Percentiles rank a stretch among this genome's conserved stretches.
phyloP scores from a whole-genome alignment of 37 sponge, comb jelly and placozoan genomes.

The Aplysina aerophoba region DNA sequence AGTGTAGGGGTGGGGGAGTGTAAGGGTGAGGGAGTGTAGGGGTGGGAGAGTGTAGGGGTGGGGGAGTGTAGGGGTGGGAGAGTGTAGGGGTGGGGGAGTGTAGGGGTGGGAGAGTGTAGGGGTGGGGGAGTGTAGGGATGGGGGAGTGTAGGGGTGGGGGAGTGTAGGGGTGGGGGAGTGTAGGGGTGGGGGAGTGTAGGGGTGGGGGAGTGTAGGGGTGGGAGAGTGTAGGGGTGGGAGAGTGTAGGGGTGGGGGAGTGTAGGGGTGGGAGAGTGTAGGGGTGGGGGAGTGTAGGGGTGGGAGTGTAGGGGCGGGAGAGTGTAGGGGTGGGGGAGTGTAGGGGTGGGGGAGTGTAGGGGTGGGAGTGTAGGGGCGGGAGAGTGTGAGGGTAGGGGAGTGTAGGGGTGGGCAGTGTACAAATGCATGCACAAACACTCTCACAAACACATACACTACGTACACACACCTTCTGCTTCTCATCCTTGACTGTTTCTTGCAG shows the following conservation, averaged over 20 bases:
- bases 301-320: no score
- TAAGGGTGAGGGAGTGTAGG: background rate
- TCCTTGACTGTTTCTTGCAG: slow-evolving; percentile 43
- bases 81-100: no score
- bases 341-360: no score
- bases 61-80: no score
- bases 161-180: no score
- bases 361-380: background rate
- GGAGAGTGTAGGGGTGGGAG: no score
- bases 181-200: background rate
- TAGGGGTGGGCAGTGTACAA: background rate
- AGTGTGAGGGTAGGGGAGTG: background rate
- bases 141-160: no score
- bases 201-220: slow-evolving; percentile 12
- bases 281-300: slow-evolving; percentile 12
- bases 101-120: background rate
- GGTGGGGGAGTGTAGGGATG: slow-evolving; percentile 12
- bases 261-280: background rate
- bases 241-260: no score
- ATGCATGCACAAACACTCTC: no score
- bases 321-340: slow-evolving; percentile 1
- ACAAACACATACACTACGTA: no score
- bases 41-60: slow-evolving; percentile 8
- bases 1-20: background rate
- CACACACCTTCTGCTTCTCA: slow-evolving; percentile 18